Conservation (phyloP, 2,113 vertebrate species). For the Megalops atlanticus region DNA sequence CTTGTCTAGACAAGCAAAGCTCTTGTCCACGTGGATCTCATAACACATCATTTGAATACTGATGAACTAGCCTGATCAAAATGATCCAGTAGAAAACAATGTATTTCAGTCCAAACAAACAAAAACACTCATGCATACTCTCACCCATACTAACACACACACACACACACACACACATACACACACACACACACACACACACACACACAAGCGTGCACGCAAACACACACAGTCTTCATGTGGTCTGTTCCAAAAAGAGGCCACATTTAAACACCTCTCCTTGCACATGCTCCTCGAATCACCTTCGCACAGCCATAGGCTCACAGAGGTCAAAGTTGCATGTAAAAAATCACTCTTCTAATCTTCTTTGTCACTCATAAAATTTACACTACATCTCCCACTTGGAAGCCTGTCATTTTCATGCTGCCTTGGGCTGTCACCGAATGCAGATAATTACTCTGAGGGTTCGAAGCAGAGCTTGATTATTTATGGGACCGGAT, state of each 20-base stretch:
- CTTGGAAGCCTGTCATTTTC: conserved; percentile 76
- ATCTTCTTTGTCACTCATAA: conserved; percentile 82
- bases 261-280: neutral
- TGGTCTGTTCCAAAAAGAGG: neutral
- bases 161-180: neutral
- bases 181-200: neutral
- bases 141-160: too few species aligned
- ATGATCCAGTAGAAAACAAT: neutral
- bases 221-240: neutral
- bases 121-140: too few species aligned
- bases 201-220: neutral
- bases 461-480: conserved; percentile 66
- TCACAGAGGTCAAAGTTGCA: conserved; percentile 69
- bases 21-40: neutral
- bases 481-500: conserved; percentile 74
- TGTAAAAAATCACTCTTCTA: conserved; percentile 70
- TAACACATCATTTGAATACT: neutral
- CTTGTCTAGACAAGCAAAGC: too few species aligned
- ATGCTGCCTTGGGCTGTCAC: conserved; percentile 74
- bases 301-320: conserved; percentile 50
- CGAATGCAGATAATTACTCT: conserved; percentile 74
- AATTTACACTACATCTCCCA: conserved; percentile 80
- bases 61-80: neutral
- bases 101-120: too few species aligned
- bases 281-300: conserved; percentile 24